Evolutionary conservation across 2,113 vertebrate species (phyloP).

Genomic region (Empidonax alnorum): DNA sequence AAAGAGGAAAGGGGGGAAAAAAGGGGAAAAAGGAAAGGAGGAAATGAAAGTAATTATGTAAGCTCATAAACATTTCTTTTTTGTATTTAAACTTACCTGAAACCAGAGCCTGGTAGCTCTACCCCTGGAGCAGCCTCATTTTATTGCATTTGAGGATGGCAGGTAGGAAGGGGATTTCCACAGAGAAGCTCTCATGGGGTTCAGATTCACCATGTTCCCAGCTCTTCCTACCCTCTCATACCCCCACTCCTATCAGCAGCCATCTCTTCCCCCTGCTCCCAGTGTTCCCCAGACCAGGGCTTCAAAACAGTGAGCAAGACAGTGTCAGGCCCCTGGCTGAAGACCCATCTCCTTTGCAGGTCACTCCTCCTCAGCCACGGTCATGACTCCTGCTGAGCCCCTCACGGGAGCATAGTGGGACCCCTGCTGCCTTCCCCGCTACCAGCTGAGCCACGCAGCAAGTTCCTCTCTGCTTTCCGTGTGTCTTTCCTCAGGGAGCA

Average conservation of each 20-base stretch:
- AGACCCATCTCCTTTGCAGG: neutral
- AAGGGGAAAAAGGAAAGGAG: no score
- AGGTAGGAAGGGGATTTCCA: neutral
- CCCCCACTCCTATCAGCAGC: neutral
- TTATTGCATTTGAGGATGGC: neutral
- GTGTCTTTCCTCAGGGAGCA: neutral
- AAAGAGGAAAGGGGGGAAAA: accelerated
- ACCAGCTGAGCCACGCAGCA: accelerated
- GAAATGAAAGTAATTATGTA: neutral
- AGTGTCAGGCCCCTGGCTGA: neutral
- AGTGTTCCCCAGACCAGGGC: neutral
- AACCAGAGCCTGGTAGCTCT: neutral
- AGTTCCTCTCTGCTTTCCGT: neutral
- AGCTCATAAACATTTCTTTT: neutral
- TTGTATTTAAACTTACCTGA: neutral
- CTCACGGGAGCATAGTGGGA: accelerated
- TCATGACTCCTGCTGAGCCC: neutral
- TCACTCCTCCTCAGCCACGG: neutral
- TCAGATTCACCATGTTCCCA: neutral
- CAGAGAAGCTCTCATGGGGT: accelerated
- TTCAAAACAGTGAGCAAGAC: neutral
- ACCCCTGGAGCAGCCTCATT: neutral
- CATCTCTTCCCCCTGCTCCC: neutral
- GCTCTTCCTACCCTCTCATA: neutral
- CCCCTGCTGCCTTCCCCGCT: accelerated